Base-by-base conservation (phyloP, 2,113 vertebrate species). In the Strix uralensis region DNA sequence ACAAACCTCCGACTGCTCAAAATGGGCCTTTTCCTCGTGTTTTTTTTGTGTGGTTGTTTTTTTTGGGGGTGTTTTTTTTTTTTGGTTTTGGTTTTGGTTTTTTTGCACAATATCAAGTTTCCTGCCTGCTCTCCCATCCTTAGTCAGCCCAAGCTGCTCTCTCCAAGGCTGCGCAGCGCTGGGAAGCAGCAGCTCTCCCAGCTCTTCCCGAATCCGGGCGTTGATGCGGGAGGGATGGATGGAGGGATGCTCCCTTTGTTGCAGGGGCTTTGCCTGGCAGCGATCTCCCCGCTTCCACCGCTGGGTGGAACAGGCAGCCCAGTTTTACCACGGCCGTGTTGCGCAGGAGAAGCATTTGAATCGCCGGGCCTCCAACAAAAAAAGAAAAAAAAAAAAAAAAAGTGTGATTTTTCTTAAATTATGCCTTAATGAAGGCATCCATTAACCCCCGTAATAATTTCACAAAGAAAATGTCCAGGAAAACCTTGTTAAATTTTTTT, bases 231-330 rank as follows among this genome's bases (percentile, higher is more conserved):
- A 9, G n/a, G 66, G 40, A 26, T 13, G 71, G 40, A 26, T 13
- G 61, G 18, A 70, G 32, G n/a, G 88, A 51, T 80, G 92, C 67
- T 96, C 47, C 49, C 58, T 65, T 86, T 91, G 86, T 74, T 61
- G 79, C 49, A 14, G 79, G 79, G 71, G 62, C 54, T 95, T 61
- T 92, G 13, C 74, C 92, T 94, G 83, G 62, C 63, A 54, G 81
- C 89, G 10, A 70, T 81, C 65, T 96, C 97, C 65, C 29, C 27
- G 7, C 74, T 96, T 96, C 94, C 44, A 78, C 96, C 81, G 16
- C 96, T 96, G 97, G 94, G 91, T 97, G 95, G 96, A 96, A 97
- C 92, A 96, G 94, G 75, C 90, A 70, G 59, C 88, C 94, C 94
- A 84, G 91, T 96, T 97, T 96, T 96, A 81, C 81, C 81, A n/a